Conservation (phyloP, 2,888 invertebrate species). For the Tenthredo distinguenda region DNA sequence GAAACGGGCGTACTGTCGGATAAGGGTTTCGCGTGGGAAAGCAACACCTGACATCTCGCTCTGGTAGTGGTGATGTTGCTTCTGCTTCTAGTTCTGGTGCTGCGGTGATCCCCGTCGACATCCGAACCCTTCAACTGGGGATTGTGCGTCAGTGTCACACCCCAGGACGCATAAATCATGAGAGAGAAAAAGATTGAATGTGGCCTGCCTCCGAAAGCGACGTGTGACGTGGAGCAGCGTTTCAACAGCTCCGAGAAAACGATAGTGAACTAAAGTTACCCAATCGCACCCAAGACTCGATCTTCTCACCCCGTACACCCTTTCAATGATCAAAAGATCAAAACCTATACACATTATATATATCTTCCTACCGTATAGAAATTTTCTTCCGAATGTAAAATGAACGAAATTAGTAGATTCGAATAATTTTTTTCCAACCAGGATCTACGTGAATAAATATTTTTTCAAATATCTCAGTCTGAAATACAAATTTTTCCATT, state of each 20-base stretch:
- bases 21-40: conserved; percentile 44
- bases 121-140: conserved; percentile 19
- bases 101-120: conserved; percentile 30
- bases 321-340: neutral
- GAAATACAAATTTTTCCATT: neutral
- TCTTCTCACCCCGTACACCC: neutral
- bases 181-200: conserved; percentile 50
- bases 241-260: conserved; percentile 10
- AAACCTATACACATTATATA: neutral
- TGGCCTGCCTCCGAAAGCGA: conserved; percentile 1
- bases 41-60: conserved; percentile 26
- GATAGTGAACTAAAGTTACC: neutral
- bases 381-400: too few relatives aligned
- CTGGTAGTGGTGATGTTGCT: neutral
- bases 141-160: conserved; percentile 50
- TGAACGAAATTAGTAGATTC: too few relatives aligned
- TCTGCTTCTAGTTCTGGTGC: neutral
- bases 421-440: too few relatives aligned
- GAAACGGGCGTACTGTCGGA: neutral
- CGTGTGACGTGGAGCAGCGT: neutral
- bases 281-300: neutral
- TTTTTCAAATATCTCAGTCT: too few relatives aligned
- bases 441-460: too few relatives aligned
- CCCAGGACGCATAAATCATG: conserved; percentile 53
- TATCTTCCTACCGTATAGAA: neutral